Evolutionary conservation across 2,797 vertebrate genomes (phyloP).

Genomic region (Botia kubotai): DNA sequence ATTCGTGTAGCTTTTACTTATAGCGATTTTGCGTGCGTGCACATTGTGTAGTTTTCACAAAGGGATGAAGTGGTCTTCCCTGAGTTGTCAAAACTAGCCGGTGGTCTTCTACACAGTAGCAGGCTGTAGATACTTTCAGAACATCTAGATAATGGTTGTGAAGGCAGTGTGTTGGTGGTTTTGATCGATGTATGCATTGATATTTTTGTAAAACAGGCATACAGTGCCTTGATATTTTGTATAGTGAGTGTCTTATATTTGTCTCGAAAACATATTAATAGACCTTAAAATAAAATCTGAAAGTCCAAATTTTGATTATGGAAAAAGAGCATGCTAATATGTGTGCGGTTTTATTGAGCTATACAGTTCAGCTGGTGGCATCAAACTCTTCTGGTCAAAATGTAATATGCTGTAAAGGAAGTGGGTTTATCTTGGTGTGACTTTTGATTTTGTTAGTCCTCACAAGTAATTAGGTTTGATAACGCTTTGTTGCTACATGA

Average conservation of each 20-base stretch:
- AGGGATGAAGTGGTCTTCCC: neutral
- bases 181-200: neutral
- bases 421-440: neutral
- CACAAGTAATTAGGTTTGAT: conserved; percentile 1
- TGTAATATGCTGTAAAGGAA: neutral
- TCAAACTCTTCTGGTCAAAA: neutral
- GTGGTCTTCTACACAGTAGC: neutral
- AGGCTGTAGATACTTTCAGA: neutral
- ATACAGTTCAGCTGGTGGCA: neutral
- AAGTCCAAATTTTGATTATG: neutral
- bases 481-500: neutral
- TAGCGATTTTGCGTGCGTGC: neutral
- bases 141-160: neutral
- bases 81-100: neutral
- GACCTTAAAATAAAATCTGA: neutral
- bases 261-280: neutral
- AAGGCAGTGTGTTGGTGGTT: neutral
- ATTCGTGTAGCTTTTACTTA: neutral
- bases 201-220: neutral
- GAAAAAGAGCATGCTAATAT: neutral
- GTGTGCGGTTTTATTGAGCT: neutral
- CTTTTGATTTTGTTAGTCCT: neutral
- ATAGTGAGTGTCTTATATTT: neutral
- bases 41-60: neutral
- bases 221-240: neutral